phyloP scores from a whole-genome alignment of 2,797 vertebrate genomes.

The Pseudochromis fuscus region DNA sequence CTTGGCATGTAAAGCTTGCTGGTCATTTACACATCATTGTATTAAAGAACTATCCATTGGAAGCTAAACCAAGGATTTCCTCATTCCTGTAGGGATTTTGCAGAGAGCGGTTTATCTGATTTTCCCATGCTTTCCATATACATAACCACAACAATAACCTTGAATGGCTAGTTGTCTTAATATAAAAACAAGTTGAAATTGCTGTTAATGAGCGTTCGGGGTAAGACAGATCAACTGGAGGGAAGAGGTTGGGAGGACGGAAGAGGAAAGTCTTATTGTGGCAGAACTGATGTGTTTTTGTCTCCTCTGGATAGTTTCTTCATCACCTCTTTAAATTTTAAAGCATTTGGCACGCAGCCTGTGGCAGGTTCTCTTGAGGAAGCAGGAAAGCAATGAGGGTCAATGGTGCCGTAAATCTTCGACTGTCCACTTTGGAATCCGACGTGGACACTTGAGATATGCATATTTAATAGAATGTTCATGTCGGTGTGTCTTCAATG shows the following conservation, averaged over 20 bases:
- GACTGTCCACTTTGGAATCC: conserved; percentile 85
- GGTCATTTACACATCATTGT: conserved; percentile 64
- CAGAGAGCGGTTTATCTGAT: conserved; percentile 49
- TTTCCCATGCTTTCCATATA: conserved; percentile 60
- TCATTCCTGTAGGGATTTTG: conserved; percentile 45
- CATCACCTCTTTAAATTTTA: conserved; percentile 99
- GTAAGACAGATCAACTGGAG: conserved; percentile 59
- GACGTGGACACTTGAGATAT: conserved; percentile 77
- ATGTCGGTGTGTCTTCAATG: conserved; percentile 65
- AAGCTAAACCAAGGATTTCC: conserved; percentile 46
- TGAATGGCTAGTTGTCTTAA: conserved; percentile 53
- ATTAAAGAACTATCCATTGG: conserved; percentile 34
- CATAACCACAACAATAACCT: conserved; percentile 48
- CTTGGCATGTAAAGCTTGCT: conserved; percentile 50
- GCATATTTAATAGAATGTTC: conserved; percentile 77
- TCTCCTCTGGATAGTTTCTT: conserved; percentile 96
- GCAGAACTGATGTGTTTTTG: conserved; percentile 88
- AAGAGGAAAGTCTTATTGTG: conserved; percentile 80
- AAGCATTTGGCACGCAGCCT: conserved; percentile 91
- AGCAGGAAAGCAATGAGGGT: conserved; percentile 87
- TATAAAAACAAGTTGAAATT: conserved; percentile 52
- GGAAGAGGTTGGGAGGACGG: conserved; percentile 53
- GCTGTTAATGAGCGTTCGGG: conserved; percentile 53
- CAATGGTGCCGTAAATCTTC: conserved; percentile 89
- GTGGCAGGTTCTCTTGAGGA: conserved; percentile 91